Conservation (phyloP, 2,113 vertebrate genomes). For the Nymphicus hollandicus region DNA sequence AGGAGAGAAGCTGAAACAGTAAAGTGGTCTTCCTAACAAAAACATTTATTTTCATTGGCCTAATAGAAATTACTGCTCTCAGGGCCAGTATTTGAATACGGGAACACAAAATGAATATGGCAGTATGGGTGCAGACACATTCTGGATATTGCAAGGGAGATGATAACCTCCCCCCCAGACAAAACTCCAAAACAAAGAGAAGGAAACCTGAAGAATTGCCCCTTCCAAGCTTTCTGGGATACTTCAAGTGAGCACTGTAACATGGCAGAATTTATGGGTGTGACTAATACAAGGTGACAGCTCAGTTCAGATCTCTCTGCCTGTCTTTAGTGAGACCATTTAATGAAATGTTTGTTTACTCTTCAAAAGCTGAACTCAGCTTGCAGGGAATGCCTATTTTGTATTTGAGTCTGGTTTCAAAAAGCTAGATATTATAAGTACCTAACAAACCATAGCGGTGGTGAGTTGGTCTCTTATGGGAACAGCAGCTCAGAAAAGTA, state of each 20-base stretch:
- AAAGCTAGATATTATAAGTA: slow-evolving; percentile 55
- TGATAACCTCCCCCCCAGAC: neutral
- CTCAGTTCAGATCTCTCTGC: slow-evolving; percentile 70
- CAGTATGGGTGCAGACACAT: neutral
- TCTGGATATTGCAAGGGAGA: neutral
- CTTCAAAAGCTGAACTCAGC: slow-evolving; percentile 58
- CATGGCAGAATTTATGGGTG: slow-evolving; percentile 64
- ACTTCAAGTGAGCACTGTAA: slow-evolving; percentile 50
- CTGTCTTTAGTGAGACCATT: slow-evolving; percentile 60
- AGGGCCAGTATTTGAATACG: neutral
- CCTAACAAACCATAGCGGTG: slow-evolving; percentile 26
- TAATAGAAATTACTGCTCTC: neutral
- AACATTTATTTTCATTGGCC: neutral
- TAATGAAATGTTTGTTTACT: slow-evolving; percentile 74
- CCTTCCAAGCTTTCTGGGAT: slow-evolving; percentile 44
- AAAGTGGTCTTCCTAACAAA: neutral
- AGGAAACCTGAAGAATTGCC: slow-evolving; percentile 3
- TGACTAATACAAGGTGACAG: slow-evolving; percentile 75
- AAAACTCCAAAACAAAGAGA: neutral
- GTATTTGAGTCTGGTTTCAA: slow-evolving; percentile 50
- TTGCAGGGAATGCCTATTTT: slow-evolving; percentile 23
- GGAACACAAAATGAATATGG: neutral
- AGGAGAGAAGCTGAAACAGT: slow-evolving; percentile 5
- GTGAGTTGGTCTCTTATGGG: slow-evolving; percentile 50
- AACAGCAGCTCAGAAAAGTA: slow-evolving; percentile 59